Percentiles rank a stretch among this genome's conserved stretches.
phyloP scores from a whole-genome alignment of 1,140 invertebrate genomes.

The Cotesia chilonis region DNA sequence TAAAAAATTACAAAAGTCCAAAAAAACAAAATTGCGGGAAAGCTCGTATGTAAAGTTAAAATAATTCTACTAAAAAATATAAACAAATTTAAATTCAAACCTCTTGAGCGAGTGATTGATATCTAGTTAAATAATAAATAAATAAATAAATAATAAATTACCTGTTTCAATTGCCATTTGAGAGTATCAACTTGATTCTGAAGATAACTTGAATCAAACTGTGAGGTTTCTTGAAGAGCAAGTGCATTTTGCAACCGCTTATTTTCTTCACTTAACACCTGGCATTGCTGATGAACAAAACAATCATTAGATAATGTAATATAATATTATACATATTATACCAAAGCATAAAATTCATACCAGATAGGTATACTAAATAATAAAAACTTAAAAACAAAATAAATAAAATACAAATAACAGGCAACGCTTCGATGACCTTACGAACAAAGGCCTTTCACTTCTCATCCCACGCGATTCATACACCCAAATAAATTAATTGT shows the following conservation, averaged over 20 bases:
- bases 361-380: neutral
- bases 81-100: no score
- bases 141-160: constrained; percentile 52
- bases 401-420: constrained; percentile 18
- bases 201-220: constrained; percentile 72
- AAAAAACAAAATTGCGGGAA: no score
- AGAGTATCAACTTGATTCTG: constrained; percentile 80
- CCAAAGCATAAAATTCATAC: neutral
- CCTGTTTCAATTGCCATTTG: constrained; percentile 84
- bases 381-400: neutral
- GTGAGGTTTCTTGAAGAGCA: constrained; percentile 46
- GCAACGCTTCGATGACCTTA: constrained; percentile 40
- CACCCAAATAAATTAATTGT: constrained; percentile 43
- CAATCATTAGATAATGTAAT: constrained; percentile 17
- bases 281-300: constrained; percentile 64
- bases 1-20: no score
- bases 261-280: constrained; percentile 65
- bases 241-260: constrained; percentile 61
- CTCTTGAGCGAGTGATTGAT: no score
- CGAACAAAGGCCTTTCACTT: constrained; percentile 55
- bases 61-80: no score
- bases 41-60: no score
- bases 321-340: neutral
- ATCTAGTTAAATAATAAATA: neutral
- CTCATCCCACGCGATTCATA: constrained; percentile 45